Percentiles rank a stretch among this genome's conserved stretches.
Evolutionary conservation across 2,888 invertebrate species (phyloP).

Genomic region (Drosophila flavopinicola): DNA sequence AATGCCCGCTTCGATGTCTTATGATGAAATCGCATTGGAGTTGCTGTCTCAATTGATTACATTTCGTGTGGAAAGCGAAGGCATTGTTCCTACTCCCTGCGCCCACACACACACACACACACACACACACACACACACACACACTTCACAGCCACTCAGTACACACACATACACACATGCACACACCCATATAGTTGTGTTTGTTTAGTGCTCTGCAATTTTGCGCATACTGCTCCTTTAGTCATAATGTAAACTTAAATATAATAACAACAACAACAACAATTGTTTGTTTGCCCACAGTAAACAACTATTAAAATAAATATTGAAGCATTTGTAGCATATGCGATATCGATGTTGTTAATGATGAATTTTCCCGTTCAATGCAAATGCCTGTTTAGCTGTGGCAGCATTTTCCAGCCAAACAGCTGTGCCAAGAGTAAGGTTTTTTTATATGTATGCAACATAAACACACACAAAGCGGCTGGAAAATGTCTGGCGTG

Average conservation of each 20-base stretch:
- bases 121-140: too few species aligned
- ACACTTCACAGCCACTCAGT: slow-evolving; percentile 27
- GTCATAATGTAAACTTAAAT: slow-evolving; percentile 45
- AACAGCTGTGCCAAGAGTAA: slow-evolving; percentile 52
- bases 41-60: slow-evolving; percentile 28
- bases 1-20: slow-evolving; percentile 7
- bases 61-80: slow-evolving; percentile 19
- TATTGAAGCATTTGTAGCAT: slow-evolving; percentile 55
- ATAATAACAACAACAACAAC: slow-evolving; percentile 2
- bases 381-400: slow-evolving; percentile 9
- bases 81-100: background rate
- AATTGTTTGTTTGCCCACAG: slow-evolving; percentile 32
- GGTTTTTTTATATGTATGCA: slow-evolving; percentile 22
- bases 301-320: slow-evolving; percentile 51
- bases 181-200: slow-evolving; percentile 1
- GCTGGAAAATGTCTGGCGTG: slow-evolving; percentile 34
- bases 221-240: slow-evolving; percentile 50
- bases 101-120: too few species aligned
- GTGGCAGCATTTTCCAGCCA: slow-evolving; percentile 30
- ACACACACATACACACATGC: background rate
- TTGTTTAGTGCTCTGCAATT: slow-evolving; percentile 43
- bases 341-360: slow-evolving; percentile 12
- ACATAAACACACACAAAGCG: slow-evolving; percentile 6
- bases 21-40: slow-evolving; percentile 29
- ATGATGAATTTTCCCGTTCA: slow-evolving; percentile 36